Evolutionary conservation across 2,113 vertebrate genomes (phyloP), one percentile per base, ranked within the genome.

Genomic region (Pluvianellus socialis): DNA sequence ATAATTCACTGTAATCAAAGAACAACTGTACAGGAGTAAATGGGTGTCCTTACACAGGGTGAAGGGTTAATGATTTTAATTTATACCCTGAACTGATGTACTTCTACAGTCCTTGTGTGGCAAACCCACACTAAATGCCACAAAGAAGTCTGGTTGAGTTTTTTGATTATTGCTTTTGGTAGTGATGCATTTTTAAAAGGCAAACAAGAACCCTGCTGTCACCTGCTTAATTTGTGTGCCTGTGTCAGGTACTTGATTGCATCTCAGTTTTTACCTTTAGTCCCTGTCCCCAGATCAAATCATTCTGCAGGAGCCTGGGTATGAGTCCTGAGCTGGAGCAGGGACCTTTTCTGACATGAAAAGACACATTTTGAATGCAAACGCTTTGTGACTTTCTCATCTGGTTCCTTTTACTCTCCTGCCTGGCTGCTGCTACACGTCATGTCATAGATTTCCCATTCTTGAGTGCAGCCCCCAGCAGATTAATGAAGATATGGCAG

Each of bases 171-270:
- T 82, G 12, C 4, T 80, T 53, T 72, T 23, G 3, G 4, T 79
- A 88, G 6, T 23, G 27, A 86, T 47, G 11, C 2, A 7, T 72
- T 83, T 71, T 83, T 22, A 49, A 73, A 82, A 65, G 19, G 16
- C 7, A 40, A 65, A 47, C 8, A 40, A 32, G 2, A 47, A 19
- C 4, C 1, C 2, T 11, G 26, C 3, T 85, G 30, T 55, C 18
- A 61, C 33, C 62, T 65, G 40, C n/a, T 72, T 53, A 20, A 30
- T 82, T 72, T 83, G 10, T 3, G 6, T 86, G 7, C 11, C 33
- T 56, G 40, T 0, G 0, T 28, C 0, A 0, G 12, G 17, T 5
- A 61, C 6, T 56, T 80, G 12, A 1, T 30, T 44, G 2, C 28
- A 15, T 59, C 47, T 81, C 33, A 45, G 7, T 89, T 93, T 71